A percentile compares a stretch with the other conserved stretches of the same genome.
Conservation (phyloP, 1,140 invertebrate species). For the Pygmarrhopalites habei region DNA sequence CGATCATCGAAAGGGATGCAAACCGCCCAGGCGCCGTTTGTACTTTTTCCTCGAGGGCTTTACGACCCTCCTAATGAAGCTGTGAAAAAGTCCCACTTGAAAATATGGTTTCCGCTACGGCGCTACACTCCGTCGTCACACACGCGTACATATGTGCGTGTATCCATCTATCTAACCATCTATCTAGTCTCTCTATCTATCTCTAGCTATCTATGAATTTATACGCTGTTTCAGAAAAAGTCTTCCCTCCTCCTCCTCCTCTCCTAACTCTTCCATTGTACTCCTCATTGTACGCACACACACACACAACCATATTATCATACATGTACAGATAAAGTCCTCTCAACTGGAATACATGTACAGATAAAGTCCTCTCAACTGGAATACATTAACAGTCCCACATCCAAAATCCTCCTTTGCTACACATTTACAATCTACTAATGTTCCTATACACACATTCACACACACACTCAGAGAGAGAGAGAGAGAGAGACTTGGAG, state of each 20-base stretch:
- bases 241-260: too few relatives aligned
- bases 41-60: constrained; percentile 37
- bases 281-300: too few relatives aligned
- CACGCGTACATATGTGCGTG: neutral
- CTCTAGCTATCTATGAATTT: neutral
- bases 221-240: too few relatives aligned
- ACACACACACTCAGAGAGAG: neutral
- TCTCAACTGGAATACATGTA: too few relatives aligned
- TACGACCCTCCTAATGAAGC: constrained; percentile 39
- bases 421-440: too few relatives aligned
- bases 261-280: too few relatives aligned
- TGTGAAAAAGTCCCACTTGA: constrained; percentile 37
- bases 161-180: neutral
- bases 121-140: constrained; percentile 5
- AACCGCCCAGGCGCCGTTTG: constrained; percentile 40
- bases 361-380: too few relatives aligned
- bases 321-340: too few relatives aligned
- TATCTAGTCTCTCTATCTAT: neutral
- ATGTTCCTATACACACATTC: too few relatives aligned
- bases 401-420: too few relatives aligned
- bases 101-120: constrained; percentile 37
- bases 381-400: too few relatives aligned
- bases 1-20: constrained; percentile 39
- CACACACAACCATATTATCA: too few relatives aligned
- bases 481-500: neutral